Evolutionary conservation across 2,797 vertebrate species (phyloP).

Genomic region (Gambelia wislizenii): DNA sequence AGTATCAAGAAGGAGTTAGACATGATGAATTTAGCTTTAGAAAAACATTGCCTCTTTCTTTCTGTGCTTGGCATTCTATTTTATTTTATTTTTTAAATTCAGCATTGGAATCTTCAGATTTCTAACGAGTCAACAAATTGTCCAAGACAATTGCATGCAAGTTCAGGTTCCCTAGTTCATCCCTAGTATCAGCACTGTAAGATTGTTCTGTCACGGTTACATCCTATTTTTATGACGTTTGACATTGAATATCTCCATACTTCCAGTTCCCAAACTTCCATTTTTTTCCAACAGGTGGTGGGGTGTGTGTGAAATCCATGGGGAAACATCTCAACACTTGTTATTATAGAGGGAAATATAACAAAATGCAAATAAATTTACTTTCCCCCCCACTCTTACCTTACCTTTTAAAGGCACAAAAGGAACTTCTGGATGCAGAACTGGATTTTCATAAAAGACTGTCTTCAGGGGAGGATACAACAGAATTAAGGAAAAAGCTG

Average conservation of each 20-base stretch:
- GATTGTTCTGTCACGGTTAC: neutral
- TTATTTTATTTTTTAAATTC: neutral
- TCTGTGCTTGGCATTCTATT: neutral
- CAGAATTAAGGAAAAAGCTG: constrained; percentile 93
- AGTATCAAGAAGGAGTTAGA: neutral
- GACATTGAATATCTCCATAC: neutral
- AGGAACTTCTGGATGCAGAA: constrained; percentile 94
- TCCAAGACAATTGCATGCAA: no score
- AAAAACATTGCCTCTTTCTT: neutral
- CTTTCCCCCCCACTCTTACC: neutral
- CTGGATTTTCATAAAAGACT: constrained; percentile 95
- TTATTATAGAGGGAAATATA: neutral
- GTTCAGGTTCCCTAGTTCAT: neutral
- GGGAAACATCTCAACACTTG: neutral
- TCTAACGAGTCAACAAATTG: neutral
- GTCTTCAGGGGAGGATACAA: constrained; percentile 96
- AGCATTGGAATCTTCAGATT: neutral
- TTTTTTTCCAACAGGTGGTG: no score
- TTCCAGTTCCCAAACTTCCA: neutral
- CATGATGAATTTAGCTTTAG: neutral
- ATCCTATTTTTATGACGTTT: neutral
- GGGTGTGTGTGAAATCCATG: no score
- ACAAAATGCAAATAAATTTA: neutral
- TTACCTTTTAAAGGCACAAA: constrained; percentile 87
- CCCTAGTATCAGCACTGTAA: neutral